Evolutionary conservation across 2,113 vertebrate genomes (phyloP).

Genomic region (Pitta sordida): DNA sequence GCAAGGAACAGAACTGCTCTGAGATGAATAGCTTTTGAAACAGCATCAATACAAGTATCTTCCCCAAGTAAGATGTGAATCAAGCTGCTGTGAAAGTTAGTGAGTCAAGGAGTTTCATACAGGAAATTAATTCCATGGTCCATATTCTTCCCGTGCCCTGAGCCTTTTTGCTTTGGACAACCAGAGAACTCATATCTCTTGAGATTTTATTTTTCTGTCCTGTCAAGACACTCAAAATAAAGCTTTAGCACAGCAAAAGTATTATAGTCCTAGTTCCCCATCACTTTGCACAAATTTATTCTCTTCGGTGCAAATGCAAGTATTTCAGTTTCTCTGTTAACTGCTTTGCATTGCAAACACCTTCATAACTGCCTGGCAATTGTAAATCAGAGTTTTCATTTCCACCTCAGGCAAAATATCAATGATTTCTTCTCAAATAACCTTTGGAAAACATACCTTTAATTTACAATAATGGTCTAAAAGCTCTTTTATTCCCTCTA

Average conservation of each 20-base stretch:
- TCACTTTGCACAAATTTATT: neutral
- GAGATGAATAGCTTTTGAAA: neutral
- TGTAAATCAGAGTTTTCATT: neutral
- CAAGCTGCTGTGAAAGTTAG: neutral
- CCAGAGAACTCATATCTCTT: neutral
- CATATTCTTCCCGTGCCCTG: neutral
- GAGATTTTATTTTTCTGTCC: neutral
- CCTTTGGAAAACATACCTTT: neutral
- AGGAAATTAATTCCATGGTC: neutral
- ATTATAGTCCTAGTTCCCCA: neutral
- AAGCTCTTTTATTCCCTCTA: neutral
- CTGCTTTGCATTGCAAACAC: neutral
- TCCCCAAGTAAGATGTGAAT: neutral
- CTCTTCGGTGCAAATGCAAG: neutral
- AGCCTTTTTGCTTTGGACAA: neutral
- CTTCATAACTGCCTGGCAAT: neutral
- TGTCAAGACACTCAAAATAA: neutral
- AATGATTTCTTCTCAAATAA: neutral
- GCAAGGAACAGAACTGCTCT: neutral
- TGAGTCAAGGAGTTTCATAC: neutral
- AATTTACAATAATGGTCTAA: neutral
- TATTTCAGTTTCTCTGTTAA: neutral
- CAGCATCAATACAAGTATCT: neutral
- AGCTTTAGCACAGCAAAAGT: neutral
- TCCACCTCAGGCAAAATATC: neutral